These are phyloP conservation scores for Sinocyclocheilus anshuiensis DNA, from an alignment of 2,113 vertebrate species.

Conservation along the genomic window DNA sequence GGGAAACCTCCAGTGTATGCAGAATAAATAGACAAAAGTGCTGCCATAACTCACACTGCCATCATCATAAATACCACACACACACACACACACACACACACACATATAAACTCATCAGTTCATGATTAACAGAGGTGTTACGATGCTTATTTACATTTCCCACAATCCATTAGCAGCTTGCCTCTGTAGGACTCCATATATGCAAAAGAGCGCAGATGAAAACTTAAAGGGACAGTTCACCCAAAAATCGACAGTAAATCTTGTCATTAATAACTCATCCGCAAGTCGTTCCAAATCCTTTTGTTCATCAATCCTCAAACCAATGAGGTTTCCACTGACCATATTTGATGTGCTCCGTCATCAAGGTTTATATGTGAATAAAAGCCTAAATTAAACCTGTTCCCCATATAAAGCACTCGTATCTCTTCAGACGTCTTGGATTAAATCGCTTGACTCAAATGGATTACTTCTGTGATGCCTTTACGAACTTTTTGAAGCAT, in stretches of 20 bases:
- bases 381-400: not conserved
- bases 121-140: slow-evolving; percentile 15
- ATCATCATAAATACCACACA: slow-evolving; percentile 10
- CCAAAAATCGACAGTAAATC: not conserved
- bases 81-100: not conserved
- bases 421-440: not conserved
- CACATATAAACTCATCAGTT: not conserved
- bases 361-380: not conserved
- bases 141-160: not conserved
- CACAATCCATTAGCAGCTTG: not conserved
- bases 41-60: slow-evolving; percentile 22
- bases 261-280: not conserved
- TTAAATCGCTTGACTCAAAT: not conserved
- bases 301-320: not conserved
- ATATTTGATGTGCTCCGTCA: not conserved
- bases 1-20: not conserved
- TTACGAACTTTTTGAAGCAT: too few species aligned
- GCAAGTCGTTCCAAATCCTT: not conserved
- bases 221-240: not conserved
- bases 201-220: not conserved
- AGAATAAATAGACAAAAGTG: slow-evolving; percentile 25
- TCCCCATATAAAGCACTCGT: not conserved
- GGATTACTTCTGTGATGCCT: not conserved
- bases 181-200: not conserved
- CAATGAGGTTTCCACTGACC: not conserved